Evolutionary conservation across 2,888 invertebrate species (phyloP), one percentile per base, ranked within the genome.

Genomic region (Andrena camellia): DNA sequence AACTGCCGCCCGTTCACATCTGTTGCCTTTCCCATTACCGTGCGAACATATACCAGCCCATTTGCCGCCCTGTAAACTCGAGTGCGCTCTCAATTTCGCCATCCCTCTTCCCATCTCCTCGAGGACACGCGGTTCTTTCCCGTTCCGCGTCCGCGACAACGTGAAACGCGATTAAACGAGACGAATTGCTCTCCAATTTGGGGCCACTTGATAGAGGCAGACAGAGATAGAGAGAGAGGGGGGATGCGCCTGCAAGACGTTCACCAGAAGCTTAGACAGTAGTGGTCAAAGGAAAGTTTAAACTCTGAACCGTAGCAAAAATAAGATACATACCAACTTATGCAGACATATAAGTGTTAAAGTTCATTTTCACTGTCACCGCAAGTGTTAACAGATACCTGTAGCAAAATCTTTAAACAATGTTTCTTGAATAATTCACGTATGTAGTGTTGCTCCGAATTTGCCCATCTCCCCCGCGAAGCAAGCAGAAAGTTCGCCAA

Each of bases 11-110:
- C 81, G 81, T 79, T 81, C 81, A 62, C 81, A 81, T 81, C 81
- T 81, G 81, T 81, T 81, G 81, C 81, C 81, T 74, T 75, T 81
- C 81, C 81, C 81, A 81, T 81, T 81, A 81, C 81, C 81, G 64
- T 63, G 71, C 83, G 67, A 72, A 83, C 81, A 63, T 68, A 81
- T 63, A 80, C 67, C 80, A 62, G 74, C 74, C 81, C 81, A 50
- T 80, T 81, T 75, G 81, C 81, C 84, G 68, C 69, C 88, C 74
- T 81, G 80, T 76, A 86, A 75, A 83, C 80, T 83, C 72, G 59
- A 81, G 81, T 63, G 35, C 62, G 81, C 78, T 77, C 77, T 67
- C 86, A 66, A 75, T 77, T 50, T 63, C 73, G 31, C 20, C 76
- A 33, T 77, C 64, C 71, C 80, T 78, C 60, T 78, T 66, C 64